Conservation (phyloP, 2,113 vertebrate species). For the Hydrolagus affinis region DNA sequence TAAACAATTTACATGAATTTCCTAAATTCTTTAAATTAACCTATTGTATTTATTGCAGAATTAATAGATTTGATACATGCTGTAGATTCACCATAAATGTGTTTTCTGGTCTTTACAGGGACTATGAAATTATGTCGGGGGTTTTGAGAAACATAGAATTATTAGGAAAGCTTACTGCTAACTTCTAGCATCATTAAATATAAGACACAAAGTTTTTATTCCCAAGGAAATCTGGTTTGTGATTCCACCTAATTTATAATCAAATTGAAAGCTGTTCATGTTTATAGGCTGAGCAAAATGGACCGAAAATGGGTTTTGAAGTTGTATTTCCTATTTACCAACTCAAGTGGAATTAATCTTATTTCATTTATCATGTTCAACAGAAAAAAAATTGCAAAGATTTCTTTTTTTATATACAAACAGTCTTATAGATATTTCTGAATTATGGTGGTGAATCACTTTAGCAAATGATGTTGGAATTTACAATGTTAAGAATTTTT, state of each 20-base stretch:
- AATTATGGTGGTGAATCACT: not conserved
- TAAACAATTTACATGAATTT: too few species aligned
- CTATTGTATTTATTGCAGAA: too few species aligned
- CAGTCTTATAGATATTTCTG: not conserved
- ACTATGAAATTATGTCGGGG: too few species aligned
- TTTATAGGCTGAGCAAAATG: not conserved
- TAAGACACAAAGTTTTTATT: not conserved
- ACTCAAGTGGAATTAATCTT: not conserved
- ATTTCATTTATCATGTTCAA: not conserved
- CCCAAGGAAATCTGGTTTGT: not conserved
- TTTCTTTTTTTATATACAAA: too few species aligned
- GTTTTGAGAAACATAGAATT: too few species aligned
- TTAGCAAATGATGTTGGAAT: not conserved
- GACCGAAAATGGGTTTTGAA: not conserved
- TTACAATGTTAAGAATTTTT: not conserved
- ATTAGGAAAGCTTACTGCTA: too few species aligned
- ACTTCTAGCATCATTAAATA: too few species aligned
- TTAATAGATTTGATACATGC: too few species aligned
- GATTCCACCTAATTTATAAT: not conserved
- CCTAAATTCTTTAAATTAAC: too few species aligned
- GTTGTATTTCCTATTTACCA: not conserved
- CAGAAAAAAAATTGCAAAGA: not conserved
- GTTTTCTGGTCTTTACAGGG: too few species aligned
- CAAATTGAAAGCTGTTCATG: not conserved
- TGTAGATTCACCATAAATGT: too few species aligned